Base-by-base conservation (phyloP, 2,113 vertebrate species). In the Caracal caracal region DNA sequence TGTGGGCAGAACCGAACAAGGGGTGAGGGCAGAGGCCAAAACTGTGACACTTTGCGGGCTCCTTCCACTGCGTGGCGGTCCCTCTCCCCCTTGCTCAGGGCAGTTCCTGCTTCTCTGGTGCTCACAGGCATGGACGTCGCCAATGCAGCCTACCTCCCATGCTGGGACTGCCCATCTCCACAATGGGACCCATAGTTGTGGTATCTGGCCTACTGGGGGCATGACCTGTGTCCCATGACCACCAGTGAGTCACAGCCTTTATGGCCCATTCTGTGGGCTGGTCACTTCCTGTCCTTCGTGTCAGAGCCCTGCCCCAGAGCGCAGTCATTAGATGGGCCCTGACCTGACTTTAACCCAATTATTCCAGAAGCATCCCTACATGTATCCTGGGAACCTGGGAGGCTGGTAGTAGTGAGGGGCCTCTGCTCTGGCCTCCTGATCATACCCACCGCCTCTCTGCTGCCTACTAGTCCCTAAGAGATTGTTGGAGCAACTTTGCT, bases 191-290 rank as follows among this genome's bases (percentile, higher is more conserved):
- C 53, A 33, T 5, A n/a, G 1, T 22, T 75, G 43, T 53, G 56
- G 70, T 51, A 1, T 82, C 33, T 5, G 9, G 71, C 70, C 26
- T 33, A 2, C 28, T 22, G 35, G 17, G 49, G 82, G 40, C 0
- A 0, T 86, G 53, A n/a, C 53, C 61, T 6, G 12, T 28, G 20
- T 1, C 61, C 47, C 28, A 71, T 28, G 43, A 56, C n/a, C 93
- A 40, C 83, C 78, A 24, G 12, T 84, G 88, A 94, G 83, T 94
- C 80, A 92, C 15, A 68, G 79, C 13, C 37, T 61, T 1, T 49
- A 30, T 80, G 37, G 76, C 35, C 80, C n/a, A 24, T 26, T 37
- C 17, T 76, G 84, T 51, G 40, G 76, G 9, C 17, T 13, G 20
- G 43, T 59, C 24, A 81, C 80, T 94, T 83, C 76, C 40, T 89